These are phyloP conservation scores for Zaprionus ghesquierei DNA, from an alignment of 1,140 invertebrate genomes.

Conservation along the genomic window DNA sequence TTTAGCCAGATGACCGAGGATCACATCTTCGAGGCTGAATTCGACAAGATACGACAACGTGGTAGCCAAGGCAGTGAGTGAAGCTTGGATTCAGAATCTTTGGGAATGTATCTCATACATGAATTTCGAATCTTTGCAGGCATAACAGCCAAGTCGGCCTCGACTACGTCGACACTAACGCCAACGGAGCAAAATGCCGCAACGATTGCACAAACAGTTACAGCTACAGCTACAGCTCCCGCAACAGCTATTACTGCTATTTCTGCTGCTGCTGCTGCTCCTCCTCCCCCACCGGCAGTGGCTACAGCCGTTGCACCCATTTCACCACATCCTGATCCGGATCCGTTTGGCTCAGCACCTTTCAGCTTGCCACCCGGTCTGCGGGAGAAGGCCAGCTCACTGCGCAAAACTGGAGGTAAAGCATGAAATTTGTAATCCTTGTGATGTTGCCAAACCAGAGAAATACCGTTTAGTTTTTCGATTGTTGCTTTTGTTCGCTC, in stretches of 20 bases:
- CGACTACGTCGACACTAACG: constrained; percentile 77
- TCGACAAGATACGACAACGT: constrained; percentile 91
- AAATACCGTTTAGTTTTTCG: constrained; percentile 77
- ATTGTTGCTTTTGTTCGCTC: constrained; percentile 80
- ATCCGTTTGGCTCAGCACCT: constrained; percentile 92
- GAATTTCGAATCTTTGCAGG: constrained; percentile 36
- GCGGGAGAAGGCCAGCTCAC: constrained; percentile 84
- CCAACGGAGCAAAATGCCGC: constrained; percentile 69
- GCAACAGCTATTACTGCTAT: background rate
- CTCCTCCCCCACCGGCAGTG: constrained; percentile 65
- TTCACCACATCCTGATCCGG: constrained; percentile 84
- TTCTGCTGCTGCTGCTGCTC: background rate
- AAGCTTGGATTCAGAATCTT: background rate
- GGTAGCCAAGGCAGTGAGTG: constrained; percentile 90
- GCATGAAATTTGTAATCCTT: constrained; percentile 83
- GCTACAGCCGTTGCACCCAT: constrained; percentile 51
- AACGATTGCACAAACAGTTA: background rate
- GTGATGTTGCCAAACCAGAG: constrained; percentile 55
- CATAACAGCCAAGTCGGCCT: constrained; percentile 79
- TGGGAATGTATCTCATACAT: background rate
- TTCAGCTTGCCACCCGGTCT: constrained; percentile 88
- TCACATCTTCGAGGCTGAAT: constrained; percentile 93
- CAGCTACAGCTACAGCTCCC: constrained; percentile 2
- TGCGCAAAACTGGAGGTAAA: constrained; percentile 86
- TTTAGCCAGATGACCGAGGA: constrained; percentile 91